Evolutionary conservation across 2,888 invertebrate genomes (phyloP), one percentile per base, ranked within the genome.

Genomic region (Lasioglossum oenotherae): DNA sequence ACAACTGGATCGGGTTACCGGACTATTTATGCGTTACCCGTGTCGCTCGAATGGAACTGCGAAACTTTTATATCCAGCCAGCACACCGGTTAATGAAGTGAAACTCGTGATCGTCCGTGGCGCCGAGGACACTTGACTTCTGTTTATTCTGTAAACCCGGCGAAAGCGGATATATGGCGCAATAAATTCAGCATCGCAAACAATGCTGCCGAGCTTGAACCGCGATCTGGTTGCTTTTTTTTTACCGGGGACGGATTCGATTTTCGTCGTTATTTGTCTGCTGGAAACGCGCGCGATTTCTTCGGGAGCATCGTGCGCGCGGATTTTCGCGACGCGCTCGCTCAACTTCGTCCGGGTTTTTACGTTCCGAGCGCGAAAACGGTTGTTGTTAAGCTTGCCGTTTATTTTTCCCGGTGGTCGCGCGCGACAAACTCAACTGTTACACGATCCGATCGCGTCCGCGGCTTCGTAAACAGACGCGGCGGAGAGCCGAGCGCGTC

Each of bases 121-220:
- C 64, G 27, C 69, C 19, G 41, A 60, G 46, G 31, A 57, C 74
- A 10, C 75, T 64, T 27, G 19, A 27, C 53, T 38, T 35, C 41
- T 41, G 60, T 79, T 79, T 81, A 53, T 57, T 31, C 38, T 41
- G 60, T 46, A 72, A 81, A 73, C 27, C 23, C 27, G 53, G 35
- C 46, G 72, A 74, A 76, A 73, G 44, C 44, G 23, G 49, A 27
- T 35, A 16, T n/a, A 75, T 1, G n/a, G 19, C n/a, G 38, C 49
- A 49, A 49, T n/a, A 49, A 76, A 82, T 49, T 19, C 41, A 16
- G 57, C 64, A 53, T 71, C 49, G 76, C 38, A 60, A 72, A 76
- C 76, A 57, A 53, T 64, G 19, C 57, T 16, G 19, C 10, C 35
- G 23, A 49, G 53, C 74, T 35, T 64, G 44, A 57, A 74, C 80